Percentiles rank a stretch among this genome's conserved stretches.
phyloP scores from a whole-genome alignment of 2,888 invertebrate species.

The Lysandra coridon region DNA sequence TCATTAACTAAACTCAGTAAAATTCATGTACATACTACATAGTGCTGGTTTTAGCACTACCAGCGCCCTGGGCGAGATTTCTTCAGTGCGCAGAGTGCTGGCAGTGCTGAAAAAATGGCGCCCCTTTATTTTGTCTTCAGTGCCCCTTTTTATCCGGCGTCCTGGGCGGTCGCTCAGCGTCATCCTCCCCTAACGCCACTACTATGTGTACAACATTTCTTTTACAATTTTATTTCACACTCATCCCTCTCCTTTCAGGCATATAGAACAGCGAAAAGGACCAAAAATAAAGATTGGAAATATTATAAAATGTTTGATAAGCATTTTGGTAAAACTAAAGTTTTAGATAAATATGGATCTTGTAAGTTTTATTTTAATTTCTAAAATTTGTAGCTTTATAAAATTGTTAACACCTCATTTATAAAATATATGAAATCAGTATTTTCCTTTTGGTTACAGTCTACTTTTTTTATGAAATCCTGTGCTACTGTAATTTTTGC shows the following conservation, averaged over 20 bases:
- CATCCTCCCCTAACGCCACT: no score
- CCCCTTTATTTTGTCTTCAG: no score
- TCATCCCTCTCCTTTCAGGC: constrained; percentile 53
- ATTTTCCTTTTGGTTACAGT: neutral
- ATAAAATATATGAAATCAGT: neutral
- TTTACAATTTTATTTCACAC: neutral
- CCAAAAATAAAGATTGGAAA: constrained; percentile 67
- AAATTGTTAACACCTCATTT: neutral
- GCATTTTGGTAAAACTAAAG: constrained; percentile 62
- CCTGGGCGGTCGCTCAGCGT: no score
- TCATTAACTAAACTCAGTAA: no score
- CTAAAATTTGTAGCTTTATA: neutral
- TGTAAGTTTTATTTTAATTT: constrained; percentile 55
- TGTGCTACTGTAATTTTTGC: no score
- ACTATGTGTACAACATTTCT: constrained; percentile 20
- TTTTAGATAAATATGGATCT: constrained; percentile 70
- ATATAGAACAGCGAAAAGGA: constrained; percentile 68
- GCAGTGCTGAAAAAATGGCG: no score
- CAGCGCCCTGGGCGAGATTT: no score
- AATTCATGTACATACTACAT: no score
- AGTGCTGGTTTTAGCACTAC: no score
- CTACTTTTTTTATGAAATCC: no score
- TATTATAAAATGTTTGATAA: constrained; percentile 72
- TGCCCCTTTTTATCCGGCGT: no score
- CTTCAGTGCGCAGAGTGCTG: no score